These are phyloP conservation scores for Nothoprocta pentlandii DNA, from an alignment of 2,113 vertebrate species.

Conservation along the genomic window DNA sequence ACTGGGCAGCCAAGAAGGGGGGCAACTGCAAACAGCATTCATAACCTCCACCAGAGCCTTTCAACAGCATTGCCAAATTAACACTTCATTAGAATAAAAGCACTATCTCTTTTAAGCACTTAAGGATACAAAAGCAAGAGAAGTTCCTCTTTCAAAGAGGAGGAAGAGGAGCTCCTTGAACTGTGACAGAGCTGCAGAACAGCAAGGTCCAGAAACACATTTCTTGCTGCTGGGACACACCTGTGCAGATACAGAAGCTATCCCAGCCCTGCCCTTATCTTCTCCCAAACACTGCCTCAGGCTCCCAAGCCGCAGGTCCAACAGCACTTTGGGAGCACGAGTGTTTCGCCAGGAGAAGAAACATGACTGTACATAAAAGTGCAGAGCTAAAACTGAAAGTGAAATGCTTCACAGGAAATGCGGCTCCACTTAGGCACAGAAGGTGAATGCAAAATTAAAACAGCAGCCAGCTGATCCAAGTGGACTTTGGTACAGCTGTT, in stretches of 20 bases:
- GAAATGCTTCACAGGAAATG: neutral
- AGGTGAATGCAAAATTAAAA: neutral
- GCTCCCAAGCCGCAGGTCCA: neutral
- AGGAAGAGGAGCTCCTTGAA: neutral
- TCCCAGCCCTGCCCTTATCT: fast-evolving
- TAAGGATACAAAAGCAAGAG: neutral
- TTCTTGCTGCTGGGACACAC: neutral
- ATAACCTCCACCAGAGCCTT: neutral
- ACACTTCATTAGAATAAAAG: neutral
- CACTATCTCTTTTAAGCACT: neutral
- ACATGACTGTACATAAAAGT: neutral
- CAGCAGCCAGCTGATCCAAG: neutral
- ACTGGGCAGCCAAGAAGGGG: fast-evolving
- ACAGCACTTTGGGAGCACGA: fast-evolving
- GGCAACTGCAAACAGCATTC: neutral
- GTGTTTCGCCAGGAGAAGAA: neutral
- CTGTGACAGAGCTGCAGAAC: neutral
- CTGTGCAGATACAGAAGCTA: fast-evolving
- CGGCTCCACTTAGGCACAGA: neutral
- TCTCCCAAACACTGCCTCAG: neutral
- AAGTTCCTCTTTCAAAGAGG: neutral
- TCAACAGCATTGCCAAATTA: neutral
- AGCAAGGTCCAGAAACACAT: neutral
- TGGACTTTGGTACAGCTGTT: neutral
- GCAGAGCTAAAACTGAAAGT: neutral